phyloP scores from a whole-genome alignment of 2,113 vertebrate genomes.

The Rhinichthys klamathensis region DNA sequence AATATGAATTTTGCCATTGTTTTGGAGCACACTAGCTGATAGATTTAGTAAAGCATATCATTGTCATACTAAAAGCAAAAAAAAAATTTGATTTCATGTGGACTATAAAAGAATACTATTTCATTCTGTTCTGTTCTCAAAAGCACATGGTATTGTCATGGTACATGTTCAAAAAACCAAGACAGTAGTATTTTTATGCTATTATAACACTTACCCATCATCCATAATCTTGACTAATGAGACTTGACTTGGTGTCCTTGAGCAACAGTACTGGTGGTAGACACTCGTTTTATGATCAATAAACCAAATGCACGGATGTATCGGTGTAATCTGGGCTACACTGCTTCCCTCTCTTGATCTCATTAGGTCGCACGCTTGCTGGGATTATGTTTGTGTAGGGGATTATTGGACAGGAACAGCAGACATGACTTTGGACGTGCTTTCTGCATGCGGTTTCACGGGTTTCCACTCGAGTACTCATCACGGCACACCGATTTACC shows the following conservation, averaged over 20 bases:
- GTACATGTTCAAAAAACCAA: neutral
- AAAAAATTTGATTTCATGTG: no score
- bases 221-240: no score
- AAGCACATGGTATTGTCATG: neutral
- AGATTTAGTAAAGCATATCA: no score
- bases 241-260: neutral
- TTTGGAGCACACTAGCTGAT: no score
- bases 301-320: neutral
- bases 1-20: no score
- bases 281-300: neutral
- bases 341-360: neutral
- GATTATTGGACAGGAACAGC: slow-evolving; percentile 39
- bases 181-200: neutral
- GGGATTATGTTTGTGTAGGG: slow-evolving; percentile 45
- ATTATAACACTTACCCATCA: neutral
- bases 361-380: neutral
- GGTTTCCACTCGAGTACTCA: neutral
- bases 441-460: neutral
- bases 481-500: neutral
- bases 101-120: neutral
- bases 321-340: neutral
- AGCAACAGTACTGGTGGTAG: neutral
- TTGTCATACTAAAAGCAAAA: no score
- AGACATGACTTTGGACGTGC: slow-evolving; percentile 38
- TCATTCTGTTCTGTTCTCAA: neutral